Percentiles rank a stretch among this genome's conserved stretches.
Evolutionary conservation across 2,888 invertebrate genomes (phyloP).

Genomic region (Lepidochrysops patricia): DNA sequence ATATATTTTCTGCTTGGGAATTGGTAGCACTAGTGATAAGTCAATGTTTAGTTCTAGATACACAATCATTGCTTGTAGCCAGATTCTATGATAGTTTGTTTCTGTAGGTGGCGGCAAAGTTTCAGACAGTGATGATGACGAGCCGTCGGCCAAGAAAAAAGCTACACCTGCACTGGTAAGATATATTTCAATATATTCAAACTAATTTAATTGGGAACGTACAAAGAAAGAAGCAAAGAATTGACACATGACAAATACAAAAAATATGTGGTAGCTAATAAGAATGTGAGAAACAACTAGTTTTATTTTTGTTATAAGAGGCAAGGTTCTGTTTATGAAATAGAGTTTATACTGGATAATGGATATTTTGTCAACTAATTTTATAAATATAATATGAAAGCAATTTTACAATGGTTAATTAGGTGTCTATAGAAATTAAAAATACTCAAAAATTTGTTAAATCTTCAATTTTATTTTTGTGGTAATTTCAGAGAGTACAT

Average conservation of each 20-base stretch:
- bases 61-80: slow-evolving; percentile 26
- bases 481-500: neutral
- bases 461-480: neutral
- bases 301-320: too few relatives aligned
- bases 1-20: slow-evolving; percentile 47
- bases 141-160: slow-evolving; percentile 84
- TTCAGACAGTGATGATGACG: slow-evolving; percentile 89
- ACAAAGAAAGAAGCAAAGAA: neutral
- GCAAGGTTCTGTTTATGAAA: too few relatives aligned
- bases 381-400: too few relatives aligned
- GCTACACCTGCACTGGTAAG: slow-evolving; percentile 75
- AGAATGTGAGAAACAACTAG: too few relatives aligned
- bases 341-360: too few relatives aligned
- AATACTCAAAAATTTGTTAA: slow-evolving; percentile 6
- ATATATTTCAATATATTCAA: slow-evolving; percentile 19
- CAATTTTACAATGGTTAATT: too few relatives aligned
- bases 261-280: too few relatives aligned
- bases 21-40: slow-evolving; percentile 45
- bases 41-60: slow-evolving; percentile 26
- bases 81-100: slow-evolving; percentile 28
- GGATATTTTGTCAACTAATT: too few relatives aligned
- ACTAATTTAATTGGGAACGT: neutral
- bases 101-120: slow-evolving; percentile 77
- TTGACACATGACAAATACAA: too few relatives aligned
- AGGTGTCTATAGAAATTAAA: too few relatives aligned